Evolutionary conservation across 2,797 vertebrate species (phyloP), one percentile per base, ranked within the genome.

Genomic region (Sebastes steindachneri): DNA sequence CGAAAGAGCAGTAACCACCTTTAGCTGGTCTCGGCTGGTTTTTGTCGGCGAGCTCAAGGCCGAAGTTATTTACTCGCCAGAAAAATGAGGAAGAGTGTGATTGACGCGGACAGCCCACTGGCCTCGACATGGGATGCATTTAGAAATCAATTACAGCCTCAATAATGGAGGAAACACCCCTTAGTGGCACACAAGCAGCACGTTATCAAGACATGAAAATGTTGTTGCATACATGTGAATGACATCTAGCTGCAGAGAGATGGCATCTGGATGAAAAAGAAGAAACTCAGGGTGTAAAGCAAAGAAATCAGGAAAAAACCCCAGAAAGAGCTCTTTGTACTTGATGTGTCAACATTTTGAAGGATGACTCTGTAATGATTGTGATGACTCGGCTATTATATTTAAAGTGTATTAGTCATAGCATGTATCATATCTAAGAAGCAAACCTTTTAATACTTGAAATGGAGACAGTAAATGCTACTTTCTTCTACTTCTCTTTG

Each of bases 91-190:
- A 88, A 77, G 31, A 33, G 59, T 71, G 8, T 73, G 41, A 94
- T 9, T 41, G 89, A 82, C 45, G 79, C 15, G 3, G 76, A 85
- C 68, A 81, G 63, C 62, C 84, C 84, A 62, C 79, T 80, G 72
- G 71, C 57, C 63, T 93, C 77, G 7, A 81, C 58, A 66, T 35
- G 10, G 45, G 87, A 88, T 77, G 80, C 76, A 84, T 87, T 89
- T 77, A 89, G 67, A 83, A 69, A 67, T 86, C 84, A 72, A 67
- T 71, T 69, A 31, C 57, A 60, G 66, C 28, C 35, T 80, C 48
- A 17, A 37, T 78, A 54, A 77, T 76, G 60, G 35, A 73, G 35
- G 59, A 51, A 83, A 63, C 53, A 51, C 21, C 35, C 45, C 48
- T 80, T 5, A 17, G 58, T 63, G 51, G 35, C 26, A 26, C 70